Base-by-base conservation (phyloP, 2,113 vertebrate genomes). In the Corydoras sp. region DNA sequence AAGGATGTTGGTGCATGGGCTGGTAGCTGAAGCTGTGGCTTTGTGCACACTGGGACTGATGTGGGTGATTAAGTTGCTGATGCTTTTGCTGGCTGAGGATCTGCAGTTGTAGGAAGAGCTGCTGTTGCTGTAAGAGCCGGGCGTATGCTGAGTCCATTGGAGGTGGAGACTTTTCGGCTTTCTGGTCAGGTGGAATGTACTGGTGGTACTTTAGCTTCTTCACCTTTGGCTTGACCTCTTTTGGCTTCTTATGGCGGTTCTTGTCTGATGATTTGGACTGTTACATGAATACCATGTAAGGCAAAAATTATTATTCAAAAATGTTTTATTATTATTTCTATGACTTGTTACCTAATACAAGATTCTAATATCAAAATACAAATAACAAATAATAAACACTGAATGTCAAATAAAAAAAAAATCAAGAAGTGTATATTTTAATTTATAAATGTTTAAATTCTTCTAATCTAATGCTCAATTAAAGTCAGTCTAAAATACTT, bases 201-300 rank as follows among this genome's bases (percentile, higher is more conserved):
- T 99, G 97, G 80, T 99, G 97, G 76, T 99, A 99, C 74, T 99
- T 99, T n/a, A 99, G 92, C 82, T 99, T 99, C 87, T 96, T 98
- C 82, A 99, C 96, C 79, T 99, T 99, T 0, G 96, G 96, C 81
- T 98, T 99, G 82, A 94, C 90, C 80, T 99, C 97, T 84, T 99
- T 99, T 79, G 95, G 94, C 78, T 99, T 99, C 83, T 99, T 99
- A 89, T 97, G 94, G 2, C 96, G 92, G 87, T 95, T 95, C 83
- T 96, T 96, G 77, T 86, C 91, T 4, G 93, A 88, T 3, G 92
- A 81, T 85, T 96, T 99, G 62, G 92, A 91, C 94, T 98, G 83
- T 53, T 53, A 53, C 51, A 11, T 56, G 15, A 73, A 11, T 8
- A 5, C 18, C 18, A 24, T 24, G 18, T 24, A 9, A 11, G 5